Base-by-base conservation (phyloP, 2,888 invertebrate species). In the Orchestes rusci region DNA sequence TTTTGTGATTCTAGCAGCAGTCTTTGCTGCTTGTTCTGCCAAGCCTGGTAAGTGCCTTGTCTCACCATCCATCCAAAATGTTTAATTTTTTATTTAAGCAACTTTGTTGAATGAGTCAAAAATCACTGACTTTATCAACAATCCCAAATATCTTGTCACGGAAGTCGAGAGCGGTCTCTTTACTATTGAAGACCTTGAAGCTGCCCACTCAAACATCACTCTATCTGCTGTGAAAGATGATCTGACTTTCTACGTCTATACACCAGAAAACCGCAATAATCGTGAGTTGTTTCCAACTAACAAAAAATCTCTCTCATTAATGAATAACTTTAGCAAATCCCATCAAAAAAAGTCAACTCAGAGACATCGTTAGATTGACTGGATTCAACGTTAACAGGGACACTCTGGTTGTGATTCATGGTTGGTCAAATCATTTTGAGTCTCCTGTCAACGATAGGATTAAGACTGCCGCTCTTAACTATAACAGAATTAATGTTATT, bases 371-470 rank as follows among this genome's bases (percentile, higher is more conserved):
- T 5, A 1, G 28, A 4, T 27, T 46, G 8, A 52, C 54, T 16
- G 43, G 53, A 18, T 63, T 59, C 44, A 46, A 55, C 15, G 23
- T 53, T 1, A 39, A 37, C 0, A 54, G 47, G 32, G 49, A 53
- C 7, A 62, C 58, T 1, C 43, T 63, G 7, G 59, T 65, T 23
- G 50, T 65, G 3, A 52, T 59, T 8, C 66, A 66, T 40, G 66
- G 66, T 10, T 65, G 61, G 63, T 52, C 50, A n/a, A 59, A 59
- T 39, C 34, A 57, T 16, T 35, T 56, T 20, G 41, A 50, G n/a
- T 60, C 63, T n/a, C 39, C 48, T 2, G 50, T 63, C 5, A 61
- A 60, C 43, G 44, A 39, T 4, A 18, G 52, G 2, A 50, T 64
- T 10, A 57, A 48, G 39, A 50, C 47, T 7, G 59, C 60, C 2